Conservation (phyloP, 2,113 vertebrate genomes). For the Chrysochloris asiatica region DNA sequence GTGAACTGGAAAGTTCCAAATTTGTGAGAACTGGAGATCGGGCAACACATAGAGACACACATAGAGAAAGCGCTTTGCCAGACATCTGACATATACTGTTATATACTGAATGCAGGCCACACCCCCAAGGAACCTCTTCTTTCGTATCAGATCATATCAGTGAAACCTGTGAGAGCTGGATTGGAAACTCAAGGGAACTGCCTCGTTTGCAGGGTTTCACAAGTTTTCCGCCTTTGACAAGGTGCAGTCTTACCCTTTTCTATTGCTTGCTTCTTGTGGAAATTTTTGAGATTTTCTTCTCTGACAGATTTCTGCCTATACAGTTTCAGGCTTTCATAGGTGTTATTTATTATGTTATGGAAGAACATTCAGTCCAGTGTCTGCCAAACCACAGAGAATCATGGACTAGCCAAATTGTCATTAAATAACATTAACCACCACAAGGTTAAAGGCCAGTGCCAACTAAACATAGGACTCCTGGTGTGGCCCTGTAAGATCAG, state of each 20-base stretch:
- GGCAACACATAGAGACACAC: not conserved
- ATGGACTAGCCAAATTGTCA: not conserved
- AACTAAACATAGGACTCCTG: too few relatives aligned
- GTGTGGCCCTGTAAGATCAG: too few relatives aligned
- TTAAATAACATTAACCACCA: not conserved
- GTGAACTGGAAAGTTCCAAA: not conserved
- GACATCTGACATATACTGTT: not conserved
- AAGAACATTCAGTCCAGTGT: not conserved
- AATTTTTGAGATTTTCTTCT: not conserved
- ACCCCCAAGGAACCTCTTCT: not conserved
- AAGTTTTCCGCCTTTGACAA: not conserved
- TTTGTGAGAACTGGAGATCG: not conserved
- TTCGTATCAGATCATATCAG: not conserved
- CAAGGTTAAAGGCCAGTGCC: not conserved
- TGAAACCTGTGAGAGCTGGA: not conserved
- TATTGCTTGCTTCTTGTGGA: not conserved
- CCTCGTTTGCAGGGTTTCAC: not conserved
- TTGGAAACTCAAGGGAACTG: not conserved
- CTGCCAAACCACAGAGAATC: not conserved
- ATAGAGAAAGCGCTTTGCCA: not conserved
- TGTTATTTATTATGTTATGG: not conserved
- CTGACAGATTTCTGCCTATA: not conserved
- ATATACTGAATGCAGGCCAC: not conserved
- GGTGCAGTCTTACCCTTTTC: not conserved
- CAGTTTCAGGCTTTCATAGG: not conserved